phyloP scores from a whole-genome alignment of 2,113 vertebrate genomes.

The Motacilla alba region DNA sequence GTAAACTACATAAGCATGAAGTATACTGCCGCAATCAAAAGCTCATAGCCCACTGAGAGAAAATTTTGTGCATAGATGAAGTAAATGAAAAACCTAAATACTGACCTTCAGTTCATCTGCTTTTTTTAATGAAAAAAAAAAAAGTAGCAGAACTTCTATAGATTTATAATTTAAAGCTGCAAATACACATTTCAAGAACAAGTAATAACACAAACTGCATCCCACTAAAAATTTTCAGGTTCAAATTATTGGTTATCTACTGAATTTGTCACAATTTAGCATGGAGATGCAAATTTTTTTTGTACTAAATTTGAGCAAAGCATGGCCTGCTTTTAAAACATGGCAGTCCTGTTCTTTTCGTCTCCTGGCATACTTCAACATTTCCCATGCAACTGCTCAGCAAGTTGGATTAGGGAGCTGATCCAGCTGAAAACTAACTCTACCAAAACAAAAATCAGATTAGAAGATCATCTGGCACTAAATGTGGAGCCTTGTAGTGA shows the following conservation, averaged over 20 bases:
- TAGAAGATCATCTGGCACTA: neutral
- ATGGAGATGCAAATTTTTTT: neutral
- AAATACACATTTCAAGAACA: neutral
- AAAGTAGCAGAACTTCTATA: neutral
- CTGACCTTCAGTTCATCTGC: neutral
- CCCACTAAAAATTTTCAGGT: neutral
- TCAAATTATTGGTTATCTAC: neutral
- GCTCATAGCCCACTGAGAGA: neutral
- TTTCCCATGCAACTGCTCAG: neutral
- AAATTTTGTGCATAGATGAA: neutral
- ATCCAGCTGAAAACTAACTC: constrained; percentile 5
- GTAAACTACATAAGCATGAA: neutral
- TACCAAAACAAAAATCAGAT: neutral
- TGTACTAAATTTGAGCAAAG: neutral
- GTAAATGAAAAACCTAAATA: neutral
- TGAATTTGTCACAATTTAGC: neutral
- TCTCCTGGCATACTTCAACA: neutral
- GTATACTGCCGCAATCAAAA: neutral
- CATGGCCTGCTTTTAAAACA: neutral
- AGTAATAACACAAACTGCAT: neutral
- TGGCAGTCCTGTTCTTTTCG: neutral
- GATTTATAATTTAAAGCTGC: neutral
- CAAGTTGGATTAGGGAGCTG: neutral
- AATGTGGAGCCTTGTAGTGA: neutral
- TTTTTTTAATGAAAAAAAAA: no score